Evolutionary conservation across 1,140 invertebrate species (phyloP).

Genomic region (Neuroterus valhalla): DNA sequence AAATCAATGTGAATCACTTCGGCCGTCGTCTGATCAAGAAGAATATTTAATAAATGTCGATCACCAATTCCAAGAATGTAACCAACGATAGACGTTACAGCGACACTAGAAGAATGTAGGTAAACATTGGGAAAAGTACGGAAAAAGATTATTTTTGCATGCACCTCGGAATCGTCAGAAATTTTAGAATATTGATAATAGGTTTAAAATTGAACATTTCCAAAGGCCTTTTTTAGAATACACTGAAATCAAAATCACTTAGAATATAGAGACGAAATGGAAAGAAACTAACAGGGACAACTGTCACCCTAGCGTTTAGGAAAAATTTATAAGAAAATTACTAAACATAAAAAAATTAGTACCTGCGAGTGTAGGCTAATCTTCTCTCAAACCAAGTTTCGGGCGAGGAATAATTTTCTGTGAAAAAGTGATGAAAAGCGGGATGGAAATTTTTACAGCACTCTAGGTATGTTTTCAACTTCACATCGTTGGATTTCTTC

Average conservation of each 20-base stretch:
- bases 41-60: conserved; percentile 92
- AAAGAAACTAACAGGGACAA: too few relatives aligned
- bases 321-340: too few relatives aligned
- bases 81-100: conserved; percentile 92
- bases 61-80: conserved; percentile 96
- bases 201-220: too few relatives aligned
- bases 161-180: too few relatives aligned
- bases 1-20: conserved; percentile 97
- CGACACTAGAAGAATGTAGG: conserved; percentile 79
- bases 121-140: neutral
- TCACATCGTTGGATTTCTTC: conserved; percentile 49
- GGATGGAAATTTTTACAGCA: conserved; percentile 88
- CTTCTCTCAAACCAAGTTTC: conserved; percentile 91
- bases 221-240: too few relatives aligned
- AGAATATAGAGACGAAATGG: too few relatives aligned
- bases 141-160: too few relatives aligned
- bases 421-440: conserved; percentile 93
- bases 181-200: too few relatives aligned
- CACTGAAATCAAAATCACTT: too few relatives aligned
- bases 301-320: too few relatives aligned
- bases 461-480: conserved; percentile 79
- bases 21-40: conserved; percentile 90
- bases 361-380: conserved; percentile 88
- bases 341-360: conserved; percentile 34
- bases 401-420: conserved; percentile 89